These are phyloP conservation scores for Prunella fulvescens DNA, from an alignment of 2,113 vertebrate species.

Conservation along the genomic window DNA sequence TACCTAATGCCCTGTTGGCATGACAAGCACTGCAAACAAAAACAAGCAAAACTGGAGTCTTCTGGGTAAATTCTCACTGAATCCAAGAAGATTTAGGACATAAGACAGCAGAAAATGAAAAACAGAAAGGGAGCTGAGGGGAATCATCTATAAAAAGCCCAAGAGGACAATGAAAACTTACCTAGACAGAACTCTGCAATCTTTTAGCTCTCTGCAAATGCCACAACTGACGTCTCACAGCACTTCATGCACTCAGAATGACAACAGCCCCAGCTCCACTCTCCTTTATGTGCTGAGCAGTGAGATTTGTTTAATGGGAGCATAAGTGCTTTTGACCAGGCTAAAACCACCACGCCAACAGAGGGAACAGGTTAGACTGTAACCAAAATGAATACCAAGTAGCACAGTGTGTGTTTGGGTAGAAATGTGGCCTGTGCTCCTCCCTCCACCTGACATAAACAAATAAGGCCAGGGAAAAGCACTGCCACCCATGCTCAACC, in stretches of 20 bases:
- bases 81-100: background rate
- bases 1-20: background rate
- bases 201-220: background rate
- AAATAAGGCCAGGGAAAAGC: background rate
- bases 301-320: background rate
- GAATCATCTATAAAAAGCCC: background rate
- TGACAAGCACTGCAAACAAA: background rate
- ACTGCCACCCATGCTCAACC: background rate
- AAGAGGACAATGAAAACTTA: background rate
- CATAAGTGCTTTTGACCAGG: background rate
- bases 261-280: background rate
- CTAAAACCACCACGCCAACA: slow-evolving; percentile 4
- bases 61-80: background rate
- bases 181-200: background rate
- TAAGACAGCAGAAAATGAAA: background rate
- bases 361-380: slow-evolving; percentile 56
- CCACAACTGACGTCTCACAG: background rate
- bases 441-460: slow-evolving; percentile 28
- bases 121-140: background rate
- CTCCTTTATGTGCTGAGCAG: background rate
- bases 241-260: background rate
- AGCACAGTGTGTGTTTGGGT: background rate
- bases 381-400: slow-evolving; percentile 15
- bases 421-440: background rate
- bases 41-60: background rate